These are phyloP conservation scores for Phyllostomus discolor DNA, from an alignment of 2,113 vertebrate genomes.

Conservation along the genomic window DNA sequence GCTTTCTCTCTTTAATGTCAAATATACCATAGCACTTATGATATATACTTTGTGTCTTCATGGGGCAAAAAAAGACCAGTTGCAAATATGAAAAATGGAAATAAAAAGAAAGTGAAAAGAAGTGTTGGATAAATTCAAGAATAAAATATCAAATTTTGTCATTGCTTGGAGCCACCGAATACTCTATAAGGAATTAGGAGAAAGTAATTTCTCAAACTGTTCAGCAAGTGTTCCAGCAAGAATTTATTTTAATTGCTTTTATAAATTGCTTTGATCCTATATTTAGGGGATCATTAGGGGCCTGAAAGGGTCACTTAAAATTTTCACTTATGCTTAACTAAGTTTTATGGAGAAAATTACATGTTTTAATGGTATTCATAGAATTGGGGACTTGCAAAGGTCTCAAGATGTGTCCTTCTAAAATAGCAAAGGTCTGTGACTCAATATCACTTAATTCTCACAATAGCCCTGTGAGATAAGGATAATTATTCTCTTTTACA, in stretches of 20 bases:
- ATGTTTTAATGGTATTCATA: conserved; percentile 63
- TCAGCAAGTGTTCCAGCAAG: conserved; percentile 40
- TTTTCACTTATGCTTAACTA: conserved; percentile 63
- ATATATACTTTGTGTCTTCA: background rate
- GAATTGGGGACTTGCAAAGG: conserved; percentile 43
- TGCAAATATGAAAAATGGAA: background rate
- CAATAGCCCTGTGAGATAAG: conserved; percentile 4
- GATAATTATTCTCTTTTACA: conserved; percentile 34
- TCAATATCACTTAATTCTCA: conserved; percentile 51
- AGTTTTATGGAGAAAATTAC: conserved; percentile 67
- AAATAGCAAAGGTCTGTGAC: conserved; percentile 51
- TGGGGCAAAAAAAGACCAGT: background rate
- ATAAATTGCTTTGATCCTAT: conserved; percentile 62
- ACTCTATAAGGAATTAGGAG: background rate
- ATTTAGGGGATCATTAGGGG: conserved; percentile 63
- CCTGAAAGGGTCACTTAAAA: conserved; percentile 59
- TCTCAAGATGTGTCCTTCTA: conserved; percentile 47
- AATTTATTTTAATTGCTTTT: conserved; percentile 70
- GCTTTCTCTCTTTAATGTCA: background rate
- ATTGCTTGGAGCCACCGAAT: background rate
- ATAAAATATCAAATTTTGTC: background rate
- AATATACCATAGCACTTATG: background rate
- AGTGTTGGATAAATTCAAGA: background rate
- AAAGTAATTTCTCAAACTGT: conserved; percentile 22
- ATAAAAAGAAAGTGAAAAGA: conserved; percentile 3